phyloP scores from a whole-genome alignment of 2,888 invertebrate species.

The Herminia tarsipennalis region DNA sequence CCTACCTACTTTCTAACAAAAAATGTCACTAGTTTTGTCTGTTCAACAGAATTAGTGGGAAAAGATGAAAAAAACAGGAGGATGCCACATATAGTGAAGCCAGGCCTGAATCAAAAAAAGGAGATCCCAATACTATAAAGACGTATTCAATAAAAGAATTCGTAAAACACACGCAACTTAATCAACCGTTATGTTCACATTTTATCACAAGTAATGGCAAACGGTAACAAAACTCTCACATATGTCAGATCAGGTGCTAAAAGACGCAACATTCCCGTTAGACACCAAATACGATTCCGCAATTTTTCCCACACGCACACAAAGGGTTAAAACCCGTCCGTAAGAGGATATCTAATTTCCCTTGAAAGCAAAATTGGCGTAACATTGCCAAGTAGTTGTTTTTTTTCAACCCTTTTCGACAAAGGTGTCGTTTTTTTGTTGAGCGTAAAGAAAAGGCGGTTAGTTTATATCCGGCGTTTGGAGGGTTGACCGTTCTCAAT shows the following conservation, averaged over 20 bases:
- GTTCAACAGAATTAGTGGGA: too few species aligned
- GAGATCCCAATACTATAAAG: not conserved
- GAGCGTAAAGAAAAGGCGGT: constrained; percentile 85
- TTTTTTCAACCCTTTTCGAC: constrained; percentile 69
- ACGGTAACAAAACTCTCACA: constrained; percentile 33
- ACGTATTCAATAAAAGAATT: not conserved
- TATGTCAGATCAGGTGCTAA: constrained; percentile 52
- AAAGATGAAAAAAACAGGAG: too few species aligned
- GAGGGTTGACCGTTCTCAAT: constrained; percentile 77
- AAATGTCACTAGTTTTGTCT: too few species aligned
- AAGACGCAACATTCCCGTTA: constrained; percentile 49
- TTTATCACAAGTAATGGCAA: constrained; percentile 20
- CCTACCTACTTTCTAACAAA: too few species aligned
- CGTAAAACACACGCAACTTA: not conserved
- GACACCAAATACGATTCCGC: constrained; percentile 55
- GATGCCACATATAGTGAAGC: too few species aligned
- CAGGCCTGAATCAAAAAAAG: not conserved
- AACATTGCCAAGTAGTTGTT: constrained; percentile 74
- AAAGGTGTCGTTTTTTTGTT: constrained; percentile 69
- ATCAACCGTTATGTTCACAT: constrained; percentile 16
- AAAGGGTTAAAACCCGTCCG: constrained; percentile 76
- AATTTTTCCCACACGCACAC: constrained; percentile 77
- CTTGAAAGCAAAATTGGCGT: constrained; percentile 85
- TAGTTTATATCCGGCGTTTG: constrained; percentile 84
- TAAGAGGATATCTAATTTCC: constrained; percentile 84